Base-by-base conservation (phyloP, 2,888 invertebrate genomes). In the Andrena dorsata region DNA sequence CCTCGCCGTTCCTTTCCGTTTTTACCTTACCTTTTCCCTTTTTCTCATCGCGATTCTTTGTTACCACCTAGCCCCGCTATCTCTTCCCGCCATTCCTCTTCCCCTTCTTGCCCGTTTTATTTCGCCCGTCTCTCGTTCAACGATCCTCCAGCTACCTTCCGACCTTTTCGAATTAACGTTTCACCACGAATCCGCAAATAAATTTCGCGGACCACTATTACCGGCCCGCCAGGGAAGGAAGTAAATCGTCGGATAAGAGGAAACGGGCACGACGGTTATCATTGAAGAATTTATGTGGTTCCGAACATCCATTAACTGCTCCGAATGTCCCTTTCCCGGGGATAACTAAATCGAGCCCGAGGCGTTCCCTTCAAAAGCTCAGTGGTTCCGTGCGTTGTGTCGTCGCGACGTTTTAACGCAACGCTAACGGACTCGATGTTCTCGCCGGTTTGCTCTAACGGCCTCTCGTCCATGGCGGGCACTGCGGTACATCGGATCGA, bases 141-240 rank as follows among this genome's bases (percentile, higher is more conserved):
- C 56, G 75, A 79, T 79, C 79, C 76, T 70, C 76, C 65, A 65
- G 32, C 65, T 70, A 69, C 70, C 78, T 73, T 58, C 75, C 82
- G 87, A 83, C 76, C 88, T 85, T 79, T 82, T 82, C 84, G 88
- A 88, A 88, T 86, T 86, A 88, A 88, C 88, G 86, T 88, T 84
- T 86, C 81, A 80, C 86, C 87, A 80, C 84, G 88, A 80, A 82
- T 86, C 86, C 83, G 88, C 88, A 86, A 87, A 88, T 87, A 87
- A 87, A 87, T 87, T 88, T 87, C 80, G 78, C 72, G 78, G 73
- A 72, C 86, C 73, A 77, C 86, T 73, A 79, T 86, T 88, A 81
- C 86, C 83, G 70, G 76, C 56, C 80, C 66, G 76, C 32, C 71
- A 23, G 58, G 70, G 65, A 80, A 80, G 76, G 81, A 83, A 76